A percentile compares a stretch with the other conserved stretches of the same genome.
Evolutionary conservation across 2,113 vertebrate species (phyloP).

Genomic region (Leiothrix lutea): DNA sequence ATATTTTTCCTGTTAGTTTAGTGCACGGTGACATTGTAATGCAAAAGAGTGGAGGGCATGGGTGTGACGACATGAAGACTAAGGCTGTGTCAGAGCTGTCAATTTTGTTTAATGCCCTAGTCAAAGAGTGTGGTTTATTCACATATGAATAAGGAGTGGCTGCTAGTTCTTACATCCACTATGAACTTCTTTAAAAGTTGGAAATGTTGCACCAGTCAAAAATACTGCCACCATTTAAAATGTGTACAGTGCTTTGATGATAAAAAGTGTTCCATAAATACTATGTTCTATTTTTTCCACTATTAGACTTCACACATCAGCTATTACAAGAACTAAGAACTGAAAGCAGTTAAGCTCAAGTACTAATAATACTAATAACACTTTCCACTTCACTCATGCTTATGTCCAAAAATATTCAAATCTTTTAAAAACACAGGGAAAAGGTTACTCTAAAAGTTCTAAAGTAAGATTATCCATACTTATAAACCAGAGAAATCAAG

Average conservation of each 20-base stretch:
- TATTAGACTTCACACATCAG: not conserved
- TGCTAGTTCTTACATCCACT: not conserved
- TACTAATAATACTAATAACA: not conserved
- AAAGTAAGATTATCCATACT: not conserved
- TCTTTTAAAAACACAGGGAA: not conserved
- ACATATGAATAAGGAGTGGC: not conserved
- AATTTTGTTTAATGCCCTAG: not conserved
- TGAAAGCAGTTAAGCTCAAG: not conserved
- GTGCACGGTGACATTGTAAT: not conserved
- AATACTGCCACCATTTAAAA: not conserved
- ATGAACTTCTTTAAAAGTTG: not conserved
- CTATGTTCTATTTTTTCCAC: not conserved
- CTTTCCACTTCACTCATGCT: not conserved
- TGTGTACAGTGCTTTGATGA: slow-evolving; percentile 1
- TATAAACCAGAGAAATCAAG: not conserved
- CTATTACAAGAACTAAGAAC: slow-evolving; percentile 2
- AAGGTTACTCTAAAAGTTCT: not conserved
- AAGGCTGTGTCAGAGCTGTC: not conserved
- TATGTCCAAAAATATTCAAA: not conserved
- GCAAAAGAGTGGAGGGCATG: not conserved
- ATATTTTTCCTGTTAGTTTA: not conserved
- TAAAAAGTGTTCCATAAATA: slow-evolving; percentile 23
- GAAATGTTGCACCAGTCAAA: not conserved
- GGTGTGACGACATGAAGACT: not conserved
- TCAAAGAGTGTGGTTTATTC: not conserved